These are phyloP conservation scores for Ageneiosus marmoratus DNA, from an alignment of 2,113 vertebrate species.

Conservation along the genomic window DNA sequence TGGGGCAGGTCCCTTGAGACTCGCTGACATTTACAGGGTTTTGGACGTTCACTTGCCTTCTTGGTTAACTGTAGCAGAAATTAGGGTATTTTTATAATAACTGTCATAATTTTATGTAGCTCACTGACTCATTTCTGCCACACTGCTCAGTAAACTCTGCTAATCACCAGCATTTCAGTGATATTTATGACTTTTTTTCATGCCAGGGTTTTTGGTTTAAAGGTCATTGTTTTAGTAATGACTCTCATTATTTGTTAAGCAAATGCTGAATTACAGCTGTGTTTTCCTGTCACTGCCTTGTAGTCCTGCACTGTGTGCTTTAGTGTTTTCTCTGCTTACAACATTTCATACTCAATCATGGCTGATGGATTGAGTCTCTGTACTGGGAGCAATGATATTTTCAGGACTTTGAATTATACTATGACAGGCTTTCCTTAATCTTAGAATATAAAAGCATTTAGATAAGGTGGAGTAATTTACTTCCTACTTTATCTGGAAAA, in stretches of 20 bases:
- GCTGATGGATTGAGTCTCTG: not conserved
- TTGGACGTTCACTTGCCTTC: constrained; percentile 27
- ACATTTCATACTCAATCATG: not conserved
- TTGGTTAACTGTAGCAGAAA: constrained; percentile 35
- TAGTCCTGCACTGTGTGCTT: not conserved
- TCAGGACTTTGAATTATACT: not conserved
- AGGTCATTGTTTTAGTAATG: constrained; percentile 37
- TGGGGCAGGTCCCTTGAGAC: constrained; percentile 32
- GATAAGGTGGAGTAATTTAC: not conserved
- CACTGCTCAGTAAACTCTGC: constrained; percentile 32
- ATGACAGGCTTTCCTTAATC: not conserved
- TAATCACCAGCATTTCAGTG: constrained; percentile 43
- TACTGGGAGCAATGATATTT: not conserved
- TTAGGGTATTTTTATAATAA: constrained; percentile 45
- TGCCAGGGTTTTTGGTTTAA: constrained; percentile 25
- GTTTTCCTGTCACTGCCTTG: not conserved
- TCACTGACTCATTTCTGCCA: constrained; percentile 39
- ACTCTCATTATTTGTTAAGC: constrained; percentile 38
- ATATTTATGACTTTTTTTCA: constrained; percentile 38
- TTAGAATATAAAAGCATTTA: not conserved
- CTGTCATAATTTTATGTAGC: constrained; percentile 37
- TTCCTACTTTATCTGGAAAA: not conserved
- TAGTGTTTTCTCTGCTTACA: not conserved
- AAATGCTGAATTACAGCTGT: constrained; percentile 5
- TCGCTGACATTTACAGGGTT: constrained; percentile 41